These are phyloP conservation scores for Rhysida immarginata DNA, from an alignment of 1,140 invertebrate genomes.

Conservation along the genomic window DNA sequence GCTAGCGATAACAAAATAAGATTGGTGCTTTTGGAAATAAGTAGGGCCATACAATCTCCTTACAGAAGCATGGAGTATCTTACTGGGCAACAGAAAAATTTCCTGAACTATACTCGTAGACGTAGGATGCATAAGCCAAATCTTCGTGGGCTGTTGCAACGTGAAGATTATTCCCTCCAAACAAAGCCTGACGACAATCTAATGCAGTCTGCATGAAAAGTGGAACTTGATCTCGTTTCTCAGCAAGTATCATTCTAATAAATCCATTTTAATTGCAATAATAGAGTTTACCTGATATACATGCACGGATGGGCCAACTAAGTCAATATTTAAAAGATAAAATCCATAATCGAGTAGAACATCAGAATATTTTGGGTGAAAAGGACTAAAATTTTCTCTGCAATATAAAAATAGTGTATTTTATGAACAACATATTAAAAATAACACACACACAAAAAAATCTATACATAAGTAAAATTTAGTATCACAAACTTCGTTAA, in stretches of 20 bases:
- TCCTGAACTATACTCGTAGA: conserved; percentile 76
- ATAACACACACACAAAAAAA: too few relatives aligned
- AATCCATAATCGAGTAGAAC: conserved; percentile 74
- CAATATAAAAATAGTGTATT: conserved; percentile 9
- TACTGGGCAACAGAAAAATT: conserved; percentile 59
- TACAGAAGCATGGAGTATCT: too few relatives aligned
- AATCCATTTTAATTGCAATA: too few relatives aligned
- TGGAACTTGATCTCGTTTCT: too few relatives aligned
- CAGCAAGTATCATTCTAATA: too few relatives aligned
- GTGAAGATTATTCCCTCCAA: conserved; percentile 66
- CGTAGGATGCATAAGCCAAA: conserved; percentile 78
- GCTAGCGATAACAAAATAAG: too few relatives aligned
- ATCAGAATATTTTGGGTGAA: conserved; percentile 66
- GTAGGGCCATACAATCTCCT: too few relatives aligned
- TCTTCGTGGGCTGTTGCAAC: conserved; percentile 78
- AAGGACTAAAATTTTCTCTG: conserved; percentile 45
- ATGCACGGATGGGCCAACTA: conserved; percentile 57
- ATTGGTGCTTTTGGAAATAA: too few relatives aligned
- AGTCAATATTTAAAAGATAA: conserved; percentile 78
- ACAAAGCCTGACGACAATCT: conserved; percentile 52
- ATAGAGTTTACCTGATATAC: conserved; percentile 51
- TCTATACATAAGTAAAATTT: too few relatives aligned
- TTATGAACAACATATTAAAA: too few relatives aligned
- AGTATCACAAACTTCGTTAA: conserved; percentile 38
- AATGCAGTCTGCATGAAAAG: conserved; percentile 58